Evolutionary conservation across 1,140 invertebrate species (phyloP).

Genomic region (Pseudoatta argentina): DNA sequence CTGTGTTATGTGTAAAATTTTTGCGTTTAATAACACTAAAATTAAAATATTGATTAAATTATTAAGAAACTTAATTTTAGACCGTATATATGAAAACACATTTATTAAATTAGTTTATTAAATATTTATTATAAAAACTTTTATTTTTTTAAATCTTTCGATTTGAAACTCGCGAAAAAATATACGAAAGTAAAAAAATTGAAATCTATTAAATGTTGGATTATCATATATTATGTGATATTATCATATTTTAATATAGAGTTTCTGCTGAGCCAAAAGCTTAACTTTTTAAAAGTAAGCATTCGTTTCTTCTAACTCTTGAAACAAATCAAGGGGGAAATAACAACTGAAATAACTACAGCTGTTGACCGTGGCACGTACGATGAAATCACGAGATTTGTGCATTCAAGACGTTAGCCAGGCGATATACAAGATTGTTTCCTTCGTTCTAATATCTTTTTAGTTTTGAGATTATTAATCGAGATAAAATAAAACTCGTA

Average conservation of each 20-base stretch:
- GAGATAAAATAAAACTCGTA: conserved; percentile 53
- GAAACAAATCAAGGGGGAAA: conserved; percentile 26
- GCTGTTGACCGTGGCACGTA: conserved; percentile 28
- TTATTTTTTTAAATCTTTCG: neutral
- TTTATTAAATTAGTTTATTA: too few species aligned
- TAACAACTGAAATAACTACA: neutral
- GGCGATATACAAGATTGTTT: conserved; percentile 33
- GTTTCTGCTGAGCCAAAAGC: neutral
- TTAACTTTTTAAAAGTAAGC: neutral
- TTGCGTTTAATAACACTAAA: conserved; percentile 7
- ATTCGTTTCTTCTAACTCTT: neutral
- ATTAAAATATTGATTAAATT: neutral
- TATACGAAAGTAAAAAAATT: neutral
- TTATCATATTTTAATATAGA: neutral
- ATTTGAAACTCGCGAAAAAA: neutral
- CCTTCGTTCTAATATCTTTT: conserved; percentile 67
- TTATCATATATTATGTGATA: neutral
- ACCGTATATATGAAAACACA: too few species aligned
- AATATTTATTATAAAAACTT: too few species aligned
- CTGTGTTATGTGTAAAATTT: neutral
- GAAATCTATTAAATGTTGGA: neutral
- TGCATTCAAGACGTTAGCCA: conserved; percentile 46
- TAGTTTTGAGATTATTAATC: conserved; percentile 62
- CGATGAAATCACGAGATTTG: conserved; percentile 65
- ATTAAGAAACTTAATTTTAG: too few species aligned